These are phyloP conservation scores for Prochilodus magdalenae DNA, from an alignment of 2,113 vertebrate genomes.

Conservation along the genomic window DNA sequence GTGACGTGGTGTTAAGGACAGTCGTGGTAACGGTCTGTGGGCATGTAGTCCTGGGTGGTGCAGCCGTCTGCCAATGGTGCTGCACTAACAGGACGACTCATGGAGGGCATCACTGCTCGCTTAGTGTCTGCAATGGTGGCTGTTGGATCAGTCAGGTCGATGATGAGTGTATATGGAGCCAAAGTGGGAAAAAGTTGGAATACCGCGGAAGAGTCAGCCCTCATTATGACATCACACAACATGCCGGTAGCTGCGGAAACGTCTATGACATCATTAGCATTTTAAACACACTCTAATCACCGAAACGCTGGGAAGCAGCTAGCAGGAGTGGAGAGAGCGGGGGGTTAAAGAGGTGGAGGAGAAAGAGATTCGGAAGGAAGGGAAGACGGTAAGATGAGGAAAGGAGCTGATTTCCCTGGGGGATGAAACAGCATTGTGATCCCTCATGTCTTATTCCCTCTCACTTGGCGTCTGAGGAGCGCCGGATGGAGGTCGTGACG, in stretches of 20 bases:
- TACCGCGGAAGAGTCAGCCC: too few species aligned
- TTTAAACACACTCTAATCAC: neutral
- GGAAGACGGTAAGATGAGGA: neutral
- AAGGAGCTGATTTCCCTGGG: neutral
- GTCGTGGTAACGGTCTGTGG: too few species aligned
- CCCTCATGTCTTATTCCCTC: neutral
- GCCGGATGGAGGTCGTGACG: neutral
- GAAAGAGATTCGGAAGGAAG: neutral
- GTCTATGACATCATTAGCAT: neutral
- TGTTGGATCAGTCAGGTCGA: too few species aligned
- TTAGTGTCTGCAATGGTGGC: too few species aligned
- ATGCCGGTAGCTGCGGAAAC: neutral
- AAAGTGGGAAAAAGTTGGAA: too few species aligned
- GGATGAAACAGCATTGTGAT: neutral
- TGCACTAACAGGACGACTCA: too few species aligned
- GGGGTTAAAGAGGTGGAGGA: neutral
- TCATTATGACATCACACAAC: neutral
- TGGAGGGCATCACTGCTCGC: too few species aligned
- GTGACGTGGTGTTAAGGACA: too few species aligned
- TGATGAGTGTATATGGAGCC: too few species aligned
- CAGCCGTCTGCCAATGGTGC: too few species aligned
- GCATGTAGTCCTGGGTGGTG: too few species aligned
- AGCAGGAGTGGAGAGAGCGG: neutral
- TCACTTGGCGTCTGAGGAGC: neutral
- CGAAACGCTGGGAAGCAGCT: neutral